Evolutionary conservation across 2,113 vertebrate genomes (phyloP).

Genomic region (Limanda limanda): DNA sequence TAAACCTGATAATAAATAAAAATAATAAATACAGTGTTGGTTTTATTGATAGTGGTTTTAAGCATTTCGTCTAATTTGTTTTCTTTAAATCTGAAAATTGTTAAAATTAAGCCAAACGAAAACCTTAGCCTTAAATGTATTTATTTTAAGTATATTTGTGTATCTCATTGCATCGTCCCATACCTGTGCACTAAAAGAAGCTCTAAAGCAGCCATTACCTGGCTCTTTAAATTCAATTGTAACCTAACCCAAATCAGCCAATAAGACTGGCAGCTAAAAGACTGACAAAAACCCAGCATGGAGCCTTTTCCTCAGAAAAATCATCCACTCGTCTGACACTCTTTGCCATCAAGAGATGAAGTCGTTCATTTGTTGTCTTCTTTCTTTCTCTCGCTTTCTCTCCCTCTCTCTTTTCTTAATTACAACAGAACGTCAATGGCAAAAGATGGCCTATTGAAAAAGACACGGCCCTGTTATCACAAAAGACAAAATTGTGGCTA

Average conservation of each 20-base stretch:
- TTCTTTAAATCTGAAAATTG: no score
- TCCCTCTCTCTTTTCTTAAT: slow-evolving; percentile 12
- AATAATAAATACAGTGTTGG: no score
- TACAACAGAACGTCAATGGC: slow-evolving; percentile 62
- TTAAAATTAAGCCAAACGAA: no score
- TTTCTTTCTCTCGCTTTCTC: slow-evolving; percentile 4
- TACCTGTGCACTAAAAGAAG: slow-evolving; percentile 19
- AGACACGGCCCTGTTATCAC: slow-evolving; percentile 68
- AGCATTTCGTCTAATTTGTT: no score
- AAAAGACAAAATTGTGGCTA: slow-evolving; percentile 69
- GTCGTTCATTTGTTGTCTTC: slow-evolving; percentile 56
- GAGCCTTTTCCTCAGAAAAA: slow-evolving; percentile 59
- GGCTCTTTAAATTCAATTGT: slow-evolving; percentile 69
- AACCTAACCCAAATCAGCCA: slow-evolving; percentile 57
- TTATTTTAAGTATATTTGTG: no score
- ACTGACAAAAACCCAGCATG: slow-evolving; percentile 65
- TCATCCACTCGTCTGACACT: slow-evolving; percentile 52
- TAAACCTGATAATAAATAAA: no score
- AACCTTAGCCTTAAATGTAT: no score
- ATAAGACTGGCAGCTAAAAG: slow-evolving; percentile 61
- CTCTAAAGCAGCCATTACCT: slow-evolving; percentile 61
- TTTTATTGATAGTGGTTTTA: no score
- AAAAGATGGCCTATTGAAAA: slow-evolving; percentile 60
- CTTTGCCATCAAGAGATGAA: slow-evolving; percentile 56
- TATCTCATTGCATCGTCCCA: slow-evolving; percentile 1